Conservation (phyloP, 2,888 invertebrate genomes). For the Emmelina monodactyla region DNA sequence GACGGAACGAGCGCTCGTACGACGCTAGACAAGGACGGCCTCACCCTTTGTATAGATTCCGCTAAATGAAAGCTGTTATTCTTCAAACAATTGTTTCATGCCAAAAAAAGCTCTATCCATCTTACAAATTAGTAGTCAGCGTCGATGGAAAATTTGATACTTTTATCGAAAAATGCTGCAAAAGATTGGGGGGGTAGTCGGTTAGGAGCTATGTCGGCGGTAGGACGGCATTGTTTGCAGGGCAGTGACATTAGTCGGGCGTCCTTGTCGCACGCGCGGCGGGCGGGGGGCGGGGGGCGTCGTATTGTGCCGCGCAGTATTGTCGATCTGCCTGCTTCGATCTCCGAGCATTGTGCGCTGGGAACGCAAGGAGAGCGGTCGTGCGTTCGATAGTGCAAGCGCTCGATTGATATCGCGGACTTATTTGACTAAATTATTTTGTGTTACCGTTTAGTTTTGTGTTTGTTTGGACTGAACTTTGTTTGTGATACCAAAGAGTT, state of each 20-base stretch:
- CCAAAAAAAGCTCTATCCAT: too few species aligned
- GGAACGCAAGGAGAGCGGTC: slow-evolving; percentile 39
- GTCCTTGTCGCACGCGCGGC: slow-evolving; percentile 57
- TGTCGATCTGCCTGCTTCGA: slow-evolving; percentile 62
- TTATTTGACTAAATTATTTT: slow-evolving; percentile 27
- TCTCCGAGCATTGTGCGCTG: slow-evolving; percentile 63
- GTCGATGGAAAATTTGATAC: too few species aligned
- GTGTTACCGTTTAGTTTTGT: slow-evolving; percentile 27
- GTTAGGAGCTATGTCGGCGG: neutral
- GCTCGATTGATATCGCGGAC: slow-evolving; percentile 41
- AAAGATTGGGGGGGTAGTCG: too few species aligned
- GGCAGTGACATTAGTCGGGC: slow-evolving; percentile 64
- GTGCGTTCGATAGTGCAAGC: slow-evolving; percentile 33
- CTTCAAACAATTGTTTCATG: slow-evolving; percentile 24
- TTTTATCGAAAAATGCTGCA: slow-evolving; percentile 25
- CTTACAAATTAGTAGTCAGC: too few species aligned
- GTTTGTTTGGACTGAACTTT: slow-evolving; percentile 26
- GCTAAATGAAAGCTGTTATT: slow-evolving; percentile 51
- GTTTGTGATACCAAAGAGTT: slow-evolving; percentile 45
- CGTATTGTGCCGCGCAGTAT: slow-evolving; percentile 65
- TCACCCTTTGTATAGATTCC: slow-evolving; percentile 61
- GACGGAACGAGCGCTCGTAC: slow-evolving; percentile 44
- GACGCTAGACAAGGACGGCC: slow-evolving; percentile 58
- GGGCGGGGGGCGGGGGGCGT: slow-evolving; percentile 46
- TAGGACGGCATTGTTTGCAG: slow-evolving; percentile 59